A percentile compares a stretch with the other conserved stretches of the same genome.
phyloP scores from a whole-genome alignment of 2,113 vertebrate genomes.

The Melanerpes formicivorus region DNA sequence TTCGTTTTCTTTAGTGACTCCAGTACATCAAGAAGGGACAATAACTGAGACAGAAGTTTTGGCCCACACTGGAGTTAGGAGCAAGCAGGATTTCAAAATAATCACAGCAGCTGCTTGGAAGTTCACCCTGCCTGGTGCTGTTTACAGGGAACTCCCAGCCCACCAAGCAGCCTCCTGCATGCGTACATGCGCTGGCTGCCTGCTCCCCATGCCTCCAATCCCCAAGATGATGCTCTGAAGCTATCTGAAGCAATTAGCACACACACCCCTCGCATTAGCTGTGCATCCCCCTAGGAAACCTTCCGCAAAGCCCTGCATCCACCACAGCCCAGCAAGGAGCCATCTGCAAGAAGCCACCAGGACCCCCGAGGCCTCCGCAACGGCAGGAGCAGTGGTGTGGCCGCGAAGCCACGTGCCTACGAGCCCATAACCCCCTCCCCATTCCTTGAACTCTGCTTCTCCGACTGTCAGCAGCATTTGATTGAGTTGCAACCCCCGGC shows the following conservation, averaged over 20 bases:
- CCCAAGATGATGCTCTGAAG: background rate
- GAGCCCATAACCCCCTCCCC: background rate
- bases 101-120: background rate
- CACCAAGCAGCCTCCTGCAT: fast-evolving
- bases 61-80: background rate
- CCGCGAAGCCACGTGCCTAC: background rate
- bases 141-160: background rate
- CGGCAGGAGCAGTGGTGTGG: background rate
- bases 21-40: background rate
- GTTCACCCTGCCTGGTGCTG: background rate
- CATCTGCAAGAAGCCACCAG: background rate
- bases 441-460: constrained; percentile 30
- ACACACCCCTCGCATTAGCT: background rate
- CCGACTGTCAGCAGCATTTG: background rate
- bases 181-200: fast-evolving
- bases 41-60: background rate
- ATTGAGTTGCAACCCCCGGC: constrained; percentile 6
- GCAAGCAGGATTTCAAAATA: background rate
- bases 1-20: background rate
- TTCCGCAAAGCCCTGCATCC: background rate
- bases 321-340: background rate
- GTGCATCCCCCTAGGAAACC: background rate
- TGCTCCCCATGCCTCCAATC: background rate
- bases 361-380: background rate
- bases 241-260: background rate